Base-by-base conservation (phyloP, 1,140 invertebrate genomes). In the Cyclargus thomasi region DNA sequence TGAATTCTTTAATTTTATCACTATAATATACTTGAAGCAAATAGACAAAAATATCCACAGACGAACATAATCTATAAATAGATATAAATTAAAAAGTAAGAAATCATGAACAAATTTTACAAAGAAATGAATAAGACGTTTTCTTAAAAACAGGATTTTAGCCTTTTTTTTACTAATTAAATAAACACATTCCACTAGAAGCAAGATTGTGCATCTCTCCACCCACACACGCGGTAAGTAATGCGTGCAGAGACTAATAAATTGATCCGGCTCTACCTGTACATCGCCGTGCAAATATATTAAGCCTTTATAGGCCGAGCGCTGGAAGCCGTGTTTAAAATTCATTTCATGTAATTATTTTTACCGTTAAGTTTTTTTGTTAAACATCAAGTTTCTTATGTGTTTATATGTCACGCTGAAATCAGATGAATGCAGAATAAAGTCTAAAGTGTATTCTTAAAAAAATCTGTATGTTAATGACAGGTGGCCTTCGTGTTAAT, bases 181-280 rank as follows among this genome's bases (percentile, higher is more conserved):
- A 59, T 21, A 20, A 17, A 20, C 55, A 20, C 18, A 59, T 59
- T 59, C 20, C 55, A 21, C 55, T 18, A 59, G 18, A 5, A 0
- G 18, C 55, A 59, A 59, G 20, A 20, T 59, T 59, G 55, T 59
- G 55, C 55, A 21, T 59, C 55, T 59, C 55, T 55, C 53, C 53
- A 16, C 53, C 53, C 17, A 59, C 55, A 5, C 18, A 55, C 55
- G 17, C 53, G 17, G 18, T 59, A 47, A 47, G 55, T 59, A 59
- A 59, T 59, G 18, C 20, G 55, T 18, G 20, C 20, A 11, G 17
- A 20, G 55, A 21, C 55, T 59, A 59, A 59, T 59, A 59, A 59
- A 59, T 59, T 59, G 55, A 7, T 11, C 11, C 20, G 20, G 21
- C 17, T 59, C 55, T 11, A 59, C 55, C 20, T 59, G 55, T 59